These are phyloP conservation scores for Suncus etruscus DNA, from an alignment of 2,113 vertebrate genomes.

Conservation along the genomic window DNA sequence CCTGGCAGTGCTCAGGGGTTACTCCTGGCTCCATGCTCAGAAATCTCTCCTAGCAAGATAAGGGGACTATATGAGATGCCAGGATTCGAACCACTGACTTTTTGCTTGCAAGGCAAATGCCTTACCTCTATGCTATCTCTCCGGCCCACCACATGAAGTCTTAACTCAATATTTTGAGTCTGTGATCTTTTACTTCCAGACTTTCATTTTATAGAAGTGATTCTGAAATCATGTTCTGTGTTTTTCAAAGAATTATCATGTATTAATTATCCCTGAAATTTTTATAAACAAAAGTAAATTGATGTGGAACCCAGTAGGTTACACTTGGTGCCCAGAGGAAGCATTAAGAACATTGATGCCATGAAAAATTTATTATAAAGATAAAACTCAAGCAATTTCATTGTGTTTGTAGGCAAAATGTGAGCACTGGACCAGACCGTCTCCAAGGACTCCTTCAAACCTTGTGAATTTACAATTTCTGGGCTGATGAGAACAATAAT, in stretches of 20 bases:
- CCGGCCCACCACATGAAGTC: not conserved
- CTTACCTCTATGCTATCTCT: too few species aligned
- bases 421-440: constrained; percentile 24
- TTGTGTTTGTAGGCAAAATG: constrained; percentile 34
- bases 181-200: constrained; percentile 26
- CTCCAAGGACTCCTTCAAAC: constrained; percentile 31
- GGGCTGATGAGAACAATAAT: not conserved
- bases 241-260: not conserved
- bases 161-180: constrained; percentile 14
- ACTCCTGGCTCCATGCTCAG: too few species aligned
- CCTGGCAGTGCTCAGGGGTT: too few species aligned
- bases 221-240: constrained; percentile 31
- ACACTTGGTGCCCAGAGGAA: not conserved
- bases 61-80: too few species aligned
- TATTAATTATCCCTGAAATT: constrained; percentile 13
- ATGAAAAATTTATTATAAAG: constrained; percentile 41
- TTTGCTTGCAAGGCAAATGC: too few species aligned
- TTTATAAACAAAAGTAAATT: constrained; percentile 47
- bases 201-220: not conserved
- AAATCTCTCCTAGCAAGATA: too few species aligned
- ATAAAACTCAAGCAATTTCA: constrained; percentile 54
- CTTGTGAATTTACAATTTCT: constrained; percentile 50
- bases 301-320: not conserved
- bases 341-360: not conserved
- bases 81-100: too few species aligned